Percentiles rank a stretch among this genome's conserved stretches.
Evolutionary conservation across 2,113 vertebrate genomes (phyloP).

Genomic region (Helogale parvula): DNA sequence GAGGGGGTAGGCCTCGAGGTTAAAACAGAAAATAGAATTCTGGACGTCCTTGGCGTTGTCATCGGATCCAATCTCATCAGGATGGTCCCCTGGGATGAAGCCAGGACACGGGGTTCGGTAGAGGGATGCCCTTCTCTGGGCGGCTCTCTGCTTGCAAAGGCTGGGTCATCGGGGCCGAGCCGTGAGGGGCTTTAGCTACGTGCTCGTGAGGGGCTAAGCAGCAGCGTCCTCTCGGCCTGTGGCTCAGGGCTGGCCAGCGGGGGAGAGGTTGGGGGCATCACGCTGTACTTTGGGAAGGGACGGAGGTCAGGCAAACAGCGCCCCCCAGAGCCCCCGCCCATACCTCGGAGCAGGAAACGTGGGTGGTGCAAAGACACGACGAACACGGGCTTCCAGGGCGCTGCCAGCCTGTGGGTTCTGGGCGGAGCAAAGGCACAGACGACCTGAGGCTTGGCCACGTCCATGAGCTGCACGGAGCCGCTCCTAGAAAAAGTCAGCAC

Average conservation of each 20-base stretch:
- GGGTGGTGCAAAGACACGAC: slow-evolving; percentile 80
- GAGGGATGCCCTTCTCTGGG: neutral
- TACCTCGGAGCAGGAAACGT: slow-evolving; percentile 89
- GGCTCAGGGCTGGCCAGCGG: fast-evolving
- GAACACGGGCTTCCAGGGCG: slow-evolving; percentile 88
- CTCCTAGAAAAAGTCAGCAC: slow-evolving; percentile 86
- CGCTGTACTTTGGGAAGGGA: neutral
- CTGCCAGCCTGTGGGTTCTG: slow-evolving; percentile 62
- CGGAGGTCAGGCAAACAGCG: neutral
- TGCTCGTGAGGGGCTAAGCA: neutral
- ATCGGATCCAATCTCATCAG: neutral
- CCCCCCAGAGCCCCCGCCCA: neutral
- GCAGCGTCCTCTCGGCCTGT: neutral
- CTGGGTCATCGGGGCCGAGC: neutral
- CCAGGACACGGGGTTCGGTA: fast-evolving
- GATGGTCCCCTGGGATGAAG: slow-evolving; percentile 70
- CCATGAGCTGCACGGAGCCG: slow-evolving; percentile 87
- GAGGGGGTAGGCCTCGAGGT: slow-evolving; percentile 76
- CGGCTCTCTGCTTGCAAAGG: neutral
- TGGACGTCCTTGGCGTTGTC: neutral
- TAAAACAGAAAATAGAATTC: slow-evolving; percentile 82
- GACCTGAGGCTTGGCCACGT: slow-evolving; percentile 79
- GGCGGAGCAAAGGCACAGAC: slow-evolving; percentile 86
- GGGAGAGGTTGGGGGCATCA: neutral
- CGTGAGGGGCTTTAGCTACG: neutral